These are phyloP conservation scores for Cotesia typhae DNA, from an alignment of 1,140 invertebrate genomes.

Conservation along the genomic window DNA sequence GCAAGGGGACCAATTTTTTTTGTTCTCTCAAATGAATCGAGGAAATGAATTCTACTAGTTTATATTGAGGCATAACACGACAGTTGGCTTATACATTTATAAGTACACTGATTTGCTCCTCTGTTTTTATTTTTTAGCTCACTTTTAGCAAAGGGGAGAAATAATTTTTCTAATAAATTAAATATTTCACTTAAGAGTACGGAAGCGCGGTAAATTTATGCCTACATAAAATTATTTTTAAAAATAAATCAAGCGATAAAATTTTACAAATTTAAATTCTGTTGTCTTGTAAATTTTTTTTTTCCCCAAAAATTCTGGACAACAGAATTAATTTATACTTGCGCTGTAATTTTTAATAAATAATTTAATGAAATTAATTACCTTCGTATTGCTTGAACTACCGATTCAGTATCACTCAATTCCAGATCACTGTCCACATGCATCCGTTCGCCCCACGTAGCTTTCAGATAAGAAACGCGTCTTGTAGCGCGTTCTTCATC, in stretches of 20 bases:
- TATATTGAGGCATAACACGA: constrained; percentile 5
- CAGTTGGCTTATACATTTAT: background rate
- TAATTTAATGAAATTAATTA: constrained; percentile 46
- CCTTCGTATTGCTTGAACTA: constrained; percentile 71
- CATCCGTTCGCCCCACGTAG: constrained; percentile 78
- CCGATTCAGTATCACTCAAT: constrained; percentile 71
- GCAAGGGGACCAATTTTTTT: constrained; percentile 27
- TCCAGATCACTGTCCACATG: constrained; percentile 75
- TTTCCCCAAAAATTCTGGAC: too few relatives aligned
- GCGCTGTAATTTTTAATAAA: too few relatives aligned
- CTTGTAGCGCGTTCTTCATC: constrained; percentile 86
- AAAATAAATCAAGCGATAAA: too few relatives aligned
- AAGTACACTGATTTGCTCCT: background rate
- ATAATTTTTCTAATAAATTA: background rate
- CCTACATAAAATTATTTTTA: too few relatives aligned
- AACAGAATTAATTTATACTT: too few relatives aligned
- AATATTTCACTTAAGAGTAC: background rate
- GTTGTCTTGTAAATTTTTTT: too few relatives aligned
- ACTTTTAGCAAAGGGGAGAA: too few relatives aligned
- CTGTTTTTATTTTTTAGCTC: background rate
- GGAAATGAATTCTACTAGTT: background rate
- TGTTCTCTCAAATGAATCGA: background rate
- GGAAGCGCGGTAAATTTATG: too few relatives aligned
- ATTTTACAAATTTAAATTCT: too few relatives aligned
- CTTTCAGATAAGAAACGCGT: constrained; percentile 90